Evolutionary conservation across 2,113 vertebrate genomes (phyloP), one percentile per base, ranked within the genome.

Genomic region (Pelusios castaneus): DNA sequence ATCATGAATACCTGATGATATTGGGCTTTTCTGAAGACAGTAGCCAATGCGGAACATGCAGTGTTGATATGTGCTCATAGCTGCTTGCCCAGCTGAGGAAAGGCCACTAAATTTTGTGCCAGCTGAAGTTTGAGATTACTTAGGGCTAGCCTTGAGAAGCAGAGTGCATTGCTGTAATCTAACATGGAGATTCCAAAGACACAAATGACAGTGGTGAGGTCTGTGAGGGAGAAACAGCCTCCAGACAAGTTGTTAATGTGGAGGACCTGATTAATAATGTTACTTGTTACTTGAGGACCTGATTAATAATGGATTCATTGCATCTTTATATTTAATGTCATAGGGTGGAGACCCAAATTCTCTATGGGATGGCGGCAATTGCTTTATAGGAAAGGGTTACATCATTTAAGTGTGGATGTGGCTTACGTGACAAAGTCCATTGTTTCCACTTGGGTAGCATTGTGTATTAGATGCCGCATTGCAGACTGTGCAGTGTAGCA

Each of bases 381-480:
- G 27, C 11, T 47, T 82, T 14, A 29, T 0, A 2, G 0, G 22
- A 5, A 56, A 63, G 70, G 45, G 25, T 82, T 73, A 47, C 24
- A 24, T 60, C 34, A 4, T 51, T 54, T 14, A 1, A 0, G 10
- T 70, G 92, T 92, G 90, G 16, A 79, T 75, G 92, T 91, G 80
- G 77, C 55, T 83, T 84, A 92, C 24, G 31, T 94, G 95, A 84
- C 91, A 8, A n/a, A 25, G 84, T 38, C 75, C 52, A 63, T 17
- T 79, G 82, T 91, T 54, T 49, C 75, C 45, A 21, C 19, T 17
- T 1, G 21, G 41, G 45, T 27, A 34, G 80, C 0, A 0, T 41
- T 67, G 10, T 2, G 70, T 38, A 8, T 3, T 31, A 63, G 78
- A 55, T 92, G 81, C 81, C 31, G 93, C 93, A 94, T 6, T 95